Evolutionary conservation across 2,113 vertebrate species (phyloP).

Genomic region (Macrotus californicus): DNA sequence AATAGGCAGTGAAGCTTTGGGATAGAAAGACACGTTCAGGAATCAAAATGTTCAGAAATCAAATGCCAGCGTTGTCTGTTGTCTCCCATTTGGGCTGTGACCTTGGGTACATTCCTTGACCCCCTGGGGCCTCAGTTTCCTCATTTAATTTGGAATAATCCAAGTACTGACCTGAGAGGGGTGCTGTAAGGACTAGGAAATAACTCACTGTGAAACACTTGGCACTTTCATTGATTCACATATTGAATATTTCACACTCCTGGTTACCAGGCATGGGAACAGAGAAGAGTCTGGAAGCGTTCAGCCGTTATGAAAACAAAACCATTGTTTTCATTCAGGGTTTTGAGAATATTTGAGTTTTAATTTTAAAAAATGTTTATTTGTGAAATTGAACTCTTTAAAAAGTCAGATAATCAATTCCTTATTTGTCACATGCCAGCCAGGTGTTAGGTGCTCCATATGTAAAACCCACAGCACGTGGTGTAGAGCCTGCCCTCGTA

Average conservation of each 20-base stretch:
- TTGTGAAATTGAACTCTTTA: background rate
- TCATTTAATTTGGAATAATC: background rate
- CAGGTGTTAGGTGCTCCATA: background rate
- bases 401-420: background rate
- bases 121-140: background rate
- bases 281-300: background rate
- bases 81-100: background rate
- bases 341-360: background rate
- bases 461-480: fast-evolving
- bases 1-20: background rate
- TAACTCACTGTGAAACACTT: background rate
- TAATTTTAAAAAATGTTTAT: background rate
- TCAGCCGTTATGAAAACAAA: background rate
- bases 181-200: background rate
- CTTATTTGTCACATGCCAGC: background rate
- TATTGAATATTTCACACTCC: background rate
- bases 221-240: background rate
- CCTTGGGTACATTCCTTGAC: background rate
- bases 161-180: background rate
- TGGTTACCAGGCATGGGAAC: background rate
- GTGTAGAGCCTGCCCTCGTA: background rate
- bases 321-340: background rate
- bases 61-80: background rate
- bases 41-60: background rate
- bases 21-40: background rate